These are phyloP conservation scores for Mus spicilegus DNA, from an alignment of 2,113 vertebrate genomes.

Conservation along the genomic window DNA sequence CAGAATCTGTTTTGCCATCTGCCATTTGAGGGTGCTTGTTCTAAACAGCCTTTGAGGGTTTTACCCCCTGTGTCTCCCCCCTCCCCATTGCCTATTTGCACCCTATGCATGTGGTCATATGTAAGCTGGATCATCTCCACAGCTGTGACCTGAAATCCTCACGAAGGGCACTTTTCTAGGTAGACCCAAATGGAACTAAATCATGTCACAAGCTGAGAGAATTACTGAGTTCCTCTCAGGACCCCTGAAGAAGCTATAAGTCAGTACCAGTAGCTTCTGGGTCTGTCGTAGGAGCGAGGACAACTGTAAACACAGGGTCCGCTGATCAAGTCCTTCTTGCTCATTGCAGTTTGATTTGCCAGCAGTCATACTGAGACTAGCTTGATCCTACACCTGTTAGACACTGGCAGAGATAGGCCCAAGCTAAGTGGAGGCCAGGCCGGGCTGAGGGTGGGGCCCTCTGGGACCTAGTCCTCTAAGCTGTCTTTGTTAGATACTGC, in stretches of 20 bases:
- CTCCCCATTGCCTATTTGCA: rapidly evolving
- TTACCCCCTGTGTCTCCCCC: neutral
- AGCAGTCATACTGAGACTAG: neutral
- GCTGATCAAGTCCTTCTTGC: neutral
- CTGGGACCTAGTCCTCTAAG: no score
- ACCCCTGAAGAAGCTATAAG: neutral
- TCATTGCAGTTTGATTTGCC: neutral
- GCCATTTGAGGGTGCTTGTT: neutral
- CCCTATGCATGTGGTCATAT: rapidly evolving
- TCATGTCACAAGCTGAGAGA: neutral
- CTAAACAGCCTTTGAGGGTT: neutral
- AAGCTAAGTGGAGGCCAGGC: neutral
- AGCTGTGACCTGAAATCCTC: neutral
- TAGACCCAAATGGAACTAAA: neutral
- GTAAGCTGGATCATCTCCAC: neutral
- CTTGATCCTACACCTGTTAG: neutral
- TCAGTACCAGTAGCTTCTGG: neutral
- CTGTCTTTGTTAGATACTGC: neutral
- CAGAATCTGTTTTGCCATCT: neutral
- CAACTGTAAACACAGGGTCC: neutral
- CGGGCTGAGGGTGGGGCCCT: neutral
- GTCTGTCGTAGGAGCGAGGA: neutral
- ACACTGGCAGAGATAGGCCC: neutral
- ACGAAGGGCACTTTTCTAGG: neutral
- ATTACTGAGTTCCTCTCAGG: neutral